phyloP scores from a whole-genome alignment of 2,113 vertebrate species.

The Ciconia maguari region DNA sequence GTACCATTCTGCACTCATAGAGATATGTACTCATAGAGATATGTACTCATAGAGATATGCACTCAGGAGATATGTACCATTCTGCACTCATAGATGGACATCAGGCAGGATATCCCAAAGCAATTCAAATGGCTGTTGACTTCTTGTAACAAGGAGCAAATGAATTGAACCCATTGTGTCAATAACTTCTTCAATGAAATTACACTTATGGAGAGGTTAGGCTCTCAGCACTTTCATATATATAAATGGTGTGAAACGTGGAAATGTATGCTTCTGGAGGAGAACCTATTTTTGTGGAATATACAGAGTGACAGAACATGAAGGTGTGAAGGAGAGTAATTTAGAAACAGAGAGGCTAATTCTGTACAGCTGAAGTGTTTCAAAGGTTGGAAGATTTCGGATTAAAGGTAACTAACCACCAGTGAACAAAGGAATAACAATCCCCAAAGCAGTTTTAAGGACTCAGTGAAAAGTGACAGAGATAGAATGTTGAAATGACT shows the following conservation, averaged over 20 bases:
- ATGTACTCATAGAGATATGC: too few relatives aligned
- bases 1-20: neutral
- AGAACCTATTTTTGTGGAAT: neutral
- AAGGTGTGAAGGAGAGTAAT: neutral
- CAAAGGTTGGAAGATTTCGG: neutral
- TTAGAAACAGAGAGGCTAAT: neutral
- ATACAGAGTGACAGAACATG: neutral
- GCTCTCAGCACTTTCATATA: neutral
- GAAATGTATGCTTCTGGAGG: neutral
- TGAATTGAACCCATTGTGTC: neutral
- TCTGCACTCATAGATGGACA: neutral
- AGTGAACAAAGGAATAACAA: constrained; percentile 37
- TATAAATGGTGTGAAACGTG: neutral
- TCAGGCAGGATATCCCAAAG: neutral
- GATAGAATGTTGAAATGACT: neutral
- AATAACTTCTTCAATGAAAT: neutral
- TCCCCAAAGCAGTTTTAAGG: constrained; percentile 14
- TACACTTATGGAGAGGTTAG: neutral
- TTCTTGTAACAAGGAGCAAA: neutral
- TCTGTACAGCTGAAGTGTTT: neutral
- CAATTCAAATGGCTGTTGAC: neutral
- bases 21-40: too few relatives aligned
- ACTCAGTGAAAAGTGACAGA: neutral
- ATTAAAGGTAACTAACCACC: constrained; percentile 24
- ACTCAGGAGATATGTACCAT: neutral